phyloP scores from a whole-genome alignment of 2,113 vertebrate species.

The Peromyscus maniculatus region DNA sequence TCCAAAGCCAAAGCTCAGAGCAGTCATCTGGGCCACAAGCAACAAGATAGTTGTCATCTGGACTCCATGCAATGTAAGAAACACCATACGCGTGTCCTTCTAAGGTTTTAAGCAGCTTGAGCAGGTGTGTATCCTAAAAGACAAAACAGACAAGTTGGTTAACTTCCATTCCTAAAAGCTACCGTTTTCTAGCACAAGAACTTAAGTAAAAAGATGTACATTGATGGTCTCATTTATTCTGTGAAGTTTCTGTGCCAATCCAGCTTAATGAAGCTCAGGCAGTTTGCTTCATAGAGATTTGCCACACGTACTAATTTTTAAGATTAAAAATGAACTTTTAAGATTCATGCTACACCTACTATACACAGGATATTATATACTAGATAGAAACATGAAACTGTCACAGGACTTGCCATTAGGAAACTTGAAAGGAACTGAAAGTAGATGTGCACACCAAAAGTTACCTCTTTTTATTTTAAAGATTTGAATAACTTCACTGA shows the following conservation, averaged over 20 bases:
- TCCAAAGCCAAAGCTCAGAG: conserved; percentile 99
- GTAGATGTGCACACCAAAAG: neutral
- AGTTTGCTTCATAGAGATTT: neutral
- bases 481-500: neutral
- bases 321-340: too few relatives aligned
- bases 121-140: conserved; percentile 94
- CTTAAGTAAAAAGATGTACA: neutral
- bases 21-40: conserved; percentile 99
- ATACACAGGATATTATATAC: neutral
- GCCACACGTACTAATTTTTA: neutral
- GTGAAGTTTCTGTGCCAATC: neutral
- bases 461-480: neutral
- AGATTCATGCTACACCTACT: neutral
- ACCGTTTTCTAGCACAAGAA: neutral
- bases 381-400: neutral
- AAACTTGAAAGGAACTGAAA: neutral
- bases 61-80: conserved; percentile 99
- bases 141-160: conserved; percentile 60
- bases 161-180: neutral
- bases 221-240: neutral
- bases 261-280: neutral
- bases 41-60: conserved; percentile 96
- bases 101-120: conserved; percentile 96
- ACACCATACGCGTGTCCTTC: conserved; percentile 98
- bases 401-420: neutral